Evolutionary conservation across 2,113 vertebrate genomes (phyloP), one percentile per base, ranked within the genome.

Genomic region (Turnix velox): DNA sequence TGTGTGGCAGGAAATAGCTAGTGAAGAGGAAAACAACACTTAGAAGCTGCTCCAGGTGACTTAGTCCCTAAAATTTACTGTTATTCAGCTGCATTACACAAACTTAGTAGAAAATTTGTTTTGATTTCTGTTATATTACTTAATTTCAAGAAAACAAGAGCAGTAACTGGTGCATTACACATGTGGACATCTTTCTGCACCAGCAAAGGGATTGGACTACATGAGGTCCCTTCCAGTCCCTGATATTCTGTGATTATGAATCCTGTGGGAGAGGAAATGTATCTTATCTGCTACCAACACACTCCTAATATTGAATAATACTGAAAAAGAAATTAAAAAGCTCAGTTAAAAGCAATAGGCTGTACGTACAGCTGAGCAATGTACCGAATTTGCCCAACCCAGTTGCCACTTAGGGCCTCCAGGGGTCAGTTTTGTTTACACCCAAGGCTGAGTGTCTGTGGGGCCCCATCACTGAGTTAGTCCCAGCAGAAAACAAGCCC

Each of bases 21-120:
- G 4, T 8, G 7, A 4, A 12, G 25, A 61, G 48, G 10, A 65
- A 7, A 7, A 39, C 5, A 28, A 14, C 39, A 17, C 11, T 5
- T 4, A 6, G 62, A 6, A 24, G 48, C 27, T 61, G 28, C 5
- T 16, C 1, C 0, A 18, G 16, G 14, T 22, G 18, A 31, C 9
- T 24, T 4, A 0, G 15, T 25, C 78, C 33, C 0, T 6, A 25
- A 24, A 20, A 31, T 14, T 69, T 22, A n/a, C 75, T 20, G 0
- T 7, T 27, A 7, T 1, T 16, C 18, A 52, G 40, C 51, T 35
- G 24, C 0, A 0, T 28, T 39, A 24, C 1, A 15, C 7, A 0
- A 4, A 9, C 19, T 7, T 12, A 18, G 15, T 68, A 15, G 25
- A 25, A 15, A 28, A 25, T 58, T 16, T 46, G 39, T 6, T 72